Base-by-base conservation (phyloP, 2,888 invertebrate species). In the Drosophila gaucha region DNA sequence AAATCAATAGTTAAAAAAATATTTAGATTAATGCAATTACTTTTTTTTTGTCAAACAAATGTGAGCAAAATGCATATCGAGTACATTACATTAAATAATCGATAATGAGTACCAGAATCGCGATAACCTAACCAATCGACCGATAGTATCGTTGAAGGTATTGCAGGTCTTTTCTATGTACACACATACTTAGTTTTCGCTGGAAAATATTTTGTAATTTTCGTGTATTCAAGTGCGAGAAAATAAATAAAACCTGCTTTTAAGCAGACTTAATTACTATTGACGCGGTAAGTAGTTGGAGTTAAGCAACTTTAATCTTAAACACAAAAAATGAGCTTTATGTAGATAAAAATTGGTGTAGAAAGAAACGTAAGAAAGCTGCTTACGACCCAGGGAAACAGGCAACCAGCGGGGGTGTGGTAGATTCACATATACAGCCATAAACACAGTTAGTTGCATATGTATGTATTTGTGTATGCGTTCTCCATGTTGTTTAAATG, bases 261-360 rank as follows among this genome's bases (percentile, higher is more conserved):
- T 84, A 86, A 89, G 83, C 77, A 83, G 80, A 71, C 54, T 67
- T 54, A 65, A 65, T 70, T 56, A 47, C 54, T 67, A 75, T 57
- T 66, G 75, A 75, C 85, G 80, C 78, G 90, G 90, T 90, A 88
- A 90, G 90, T 90, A 69, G 41, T 54, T 67, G 8, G 57, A 71
- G 65, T 69, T 68, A 55, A 54, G 16, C 18, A 54, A 33, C 54
- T 47, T 4, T 18, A 56, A 12, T n/a, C 0, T 6, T 6, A 24
- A 33, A 10, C 9, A 24, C 22, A 51, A 58, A 41, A 38, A 36
- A 30, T n/a, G n/a, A 20, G 16, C 41, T 55, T 9, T 16, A 16
- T 44, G 30, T 9, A 44, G 28, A n/a, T 31, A n/a, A 43, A 70
- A 39, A 49, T 31, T 39, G 26, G 33, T 33, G 31, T 33, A n/a